Conservation (phyloP, 2,888 invertebrate species). For the Latrodectus hesperus region DNA sequence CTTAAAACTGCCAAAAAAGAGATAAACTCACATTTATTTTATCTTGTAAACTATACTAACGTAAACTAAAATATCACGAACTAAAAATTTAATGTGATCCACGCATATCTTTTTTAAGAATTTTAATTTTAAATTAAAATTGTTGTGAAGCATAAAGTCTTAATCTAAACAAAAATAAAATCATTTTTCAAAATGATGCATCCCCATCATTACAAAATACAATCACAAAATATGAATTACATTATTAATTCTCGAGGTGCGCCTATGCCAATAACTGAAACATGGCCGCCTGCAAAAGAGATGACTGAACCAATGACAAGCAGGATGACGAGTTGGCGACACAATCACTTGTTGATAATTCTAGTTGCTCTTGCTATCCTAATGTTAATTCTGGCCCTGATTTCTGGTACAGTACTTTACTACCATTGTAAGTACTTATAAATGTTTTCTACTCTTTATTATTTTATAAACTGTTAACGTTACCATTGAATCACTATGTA, state of each 20-base stretch:
- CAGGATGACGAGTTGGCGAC: slow-evolving; percentile 58
- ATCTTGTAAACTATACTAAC: too few relatives aligned
- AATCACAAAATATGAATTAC: slow-evolving; percentile 54
- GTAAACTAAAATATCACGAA: too few relatives aligned
- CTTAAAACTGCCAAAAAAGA: too few relatives aligned
- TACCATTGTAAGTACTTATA: slow-evolving; percentile 60
- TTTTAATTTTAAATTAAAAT: too few relatives aligned
- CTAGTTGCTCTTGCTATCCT: slow-evolving; percentile 52
- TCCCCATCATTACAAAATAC: slow-evolving; percentile 62
- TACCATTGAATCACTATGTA: too few relatives aligned
- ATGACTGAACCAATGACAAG: slow-evolving; percentile 41
- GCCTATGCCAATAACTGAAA: slow-evolving; percentile 36
- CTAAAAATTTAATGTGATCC: too few relatives aligned
- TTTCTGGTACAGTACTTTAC: slow-evolving; percentile 63
- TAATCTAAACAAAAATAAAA: too few relatives aligned
- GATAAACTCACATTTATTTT: too few relatives aligned
- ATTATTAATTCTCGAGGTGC: slow-evolving; percentile 23
- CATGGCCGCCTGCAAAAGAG: slow-evolving; percentile 54
- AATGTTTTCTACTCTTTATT: not conserved
- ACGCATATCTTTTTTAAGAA: too few relatives aligned
- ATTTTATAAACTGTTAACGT: too few relatives aligned
- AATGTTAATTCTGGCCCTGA: slow-evolving; percentile 61
- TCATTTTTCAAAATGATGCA: slow-evolving; percentile 26
- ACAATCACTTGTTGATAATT: slow-evolving; percentile 58
- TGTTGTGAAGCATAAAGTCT: too few relatives aligned